Conservation (phyloP, 2,113 vertebrate species). For the Ailurus styani region DNA sequence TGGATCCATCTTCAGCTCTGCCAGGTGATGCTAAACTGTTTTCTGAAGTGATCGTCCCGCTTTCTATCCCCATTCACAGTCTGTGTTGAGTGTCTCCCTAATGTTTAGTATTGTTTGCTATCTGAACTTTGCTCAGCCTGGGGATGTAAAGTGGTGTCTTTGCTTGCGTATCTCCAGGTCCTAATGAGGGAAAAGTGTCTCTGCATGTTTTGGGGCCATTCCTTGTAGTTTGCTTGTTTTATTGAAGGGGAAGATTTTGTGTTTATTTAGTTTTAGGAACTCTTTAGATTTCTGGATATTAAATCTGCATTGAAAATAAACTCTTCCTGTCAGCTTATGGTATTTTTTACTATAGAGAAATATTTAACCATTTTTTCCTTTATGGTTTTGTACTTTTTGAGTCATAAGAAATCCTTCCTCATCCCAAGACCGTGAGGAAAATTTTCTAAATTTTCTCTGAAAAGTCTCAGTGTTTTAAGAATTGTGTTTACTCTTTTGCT, state of each 20-base stretch:
- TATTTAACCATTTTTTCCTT: neutral
- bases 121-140: neutral
- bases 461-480: neutral
- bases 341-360: neutral
- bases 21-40: neutral
- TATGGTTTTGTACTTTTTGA: slow-evolving; percentile 6
- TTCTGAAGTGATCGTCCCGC: neutral
- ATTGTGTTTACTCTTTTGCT: neutral
- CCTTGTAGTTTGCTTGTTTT: neutral
- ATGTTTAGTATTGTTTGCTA: neutral
- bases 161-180: neutral
- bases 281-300: neutral
- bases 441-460: neutral
- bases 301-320: neutral
- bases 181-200: neutral
- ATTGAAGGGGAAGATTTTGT: neutral
- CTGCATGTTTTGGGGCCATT: neutral
- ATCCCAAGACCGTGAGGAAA: neutral
- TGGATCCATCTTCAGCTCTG: neutral
- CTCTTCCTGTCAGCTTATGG: neutral
- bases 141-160: neutral
- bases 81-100: neutral
- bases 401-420: slow-evolving; percentile 13
- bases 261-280: neutral
- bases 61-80: neutral